A percentile compares a stretch with the other conserved stretches of the same genome.
phyloP scores from a whole-genome alignment of 1,140 invertebrate genomes.

The Drosophila nasuta region DNA sequence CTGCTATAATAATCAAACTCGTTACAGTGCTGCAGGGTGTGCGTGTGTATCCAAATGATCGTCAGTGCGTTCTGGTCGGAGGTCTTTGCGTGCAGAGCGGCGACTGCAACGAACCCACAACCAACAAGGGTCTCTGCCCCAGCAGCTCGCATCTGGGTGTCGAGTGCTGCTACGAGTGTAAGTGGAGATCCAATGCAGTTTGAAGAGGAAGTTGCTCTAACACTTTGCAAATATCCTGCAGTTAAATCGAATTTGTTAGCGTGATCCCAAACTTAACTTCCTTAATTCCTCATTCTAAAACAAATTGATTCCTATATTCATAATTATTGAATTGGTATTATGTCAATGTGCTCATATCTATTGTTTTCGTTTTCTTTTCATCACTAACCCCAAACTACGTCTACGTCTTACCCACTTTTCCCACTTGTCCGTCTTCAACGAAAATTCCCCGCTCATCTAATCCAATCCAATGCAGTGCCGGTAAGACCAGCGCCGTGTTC shows the following conservation, averaged over 20 bases:
- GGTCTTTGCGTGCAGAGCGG: conserved; percentile 75
- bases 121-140: conserved; percentile 80
- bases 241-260: conserved; percentile 29
- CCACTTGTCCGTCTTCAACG: conserved; percentile 18
- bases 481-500: conserved; percentile 76
- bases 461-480: conserved; percentile 60
- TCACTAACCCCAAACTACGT: conserved; percentile 36
- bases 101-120: conserved; percentile 72
- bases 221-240: conserved; percentile 22
- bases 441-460: conserved; percentile 24
- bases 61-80: conserved; percentile 74
- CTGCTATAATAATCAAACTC: neutral
- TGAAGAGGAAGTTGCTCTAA: neutral
- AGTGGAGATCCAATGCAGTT: conserved; percentile 51
- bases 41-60: conserved; percentile 73
- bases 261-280: conserved; percentile 13
- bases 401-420: conserved; percentile 17
- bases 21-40: conserved; percentile 72
- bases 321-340: conserved; percentile 54
- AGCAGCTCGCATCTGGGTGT: conserved; percentile 69
- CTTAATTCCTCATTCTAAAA: neutral
- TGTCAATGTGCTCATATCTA: conserved; percentile 40
- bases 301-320: conserved; percentile 24
- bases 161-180: conserved; percentile 84
- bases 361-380: conserved; percentile 40